A percentile compares a stretch with the other conserved stretches of the same genome.
phyloP scores from a whole-genome alignment of 2,797 vertebrate genomes.

The Erethizon dorsatum region DNA sequence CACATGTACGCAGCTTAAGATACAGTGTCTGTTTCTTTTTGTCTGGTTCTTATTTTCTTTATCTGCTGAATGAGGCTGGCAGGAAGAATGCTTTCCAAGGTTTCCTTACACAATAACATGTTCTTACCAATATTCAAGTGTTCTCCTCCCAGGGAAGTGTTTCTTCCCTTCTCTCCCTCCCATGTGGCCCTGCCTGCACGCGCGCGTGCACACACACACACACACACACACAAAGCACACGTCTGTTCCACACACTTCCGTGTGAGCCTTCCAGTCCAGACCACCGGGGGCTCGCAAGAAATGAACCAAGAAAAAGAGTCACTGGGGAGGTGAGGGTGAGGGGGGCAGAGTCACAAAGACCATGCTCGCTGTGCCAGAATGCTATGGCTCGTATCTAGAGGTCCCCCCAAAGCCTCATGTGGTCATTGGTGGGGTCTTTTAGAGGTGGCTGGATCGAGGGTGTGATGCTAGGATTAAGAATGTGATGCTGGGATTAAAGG shows the following conservation, averaged over 20 bases:
- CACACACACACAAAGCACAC: too few relatives aligned
- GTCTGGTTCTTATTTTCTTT: not conserved
- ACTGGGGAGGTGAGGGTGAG: not conserved
- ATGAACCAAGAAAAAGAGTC: not conserved
- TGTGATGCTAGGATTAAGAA: not conserved
- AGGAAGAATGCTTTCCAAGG: not conserved
- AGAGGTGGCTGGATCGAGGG: not conserved
- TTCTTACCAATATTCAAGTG: not conserved
- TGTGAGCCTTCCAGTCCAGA: not conserved
- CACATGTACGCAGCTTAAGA: not conserved
- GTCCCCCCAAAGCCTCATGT: not conserved
- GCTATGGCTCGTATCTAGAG: not conserved
- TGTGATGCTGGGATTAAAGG: not conserved
- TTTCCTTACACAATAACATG: not conserved
- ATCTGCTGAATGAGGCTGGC: not conserved
- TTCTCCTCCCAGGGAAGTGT: not conserved
- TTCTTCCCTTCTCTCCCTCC: not conserved
- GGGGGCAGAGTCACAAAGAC: not conserved
- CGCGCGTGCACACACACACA: too few relatives aligned
- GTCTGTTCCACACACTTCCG: not conserved
- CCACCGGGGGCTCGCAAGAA: not conserved
- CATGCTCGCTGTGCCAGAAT: not conserved
- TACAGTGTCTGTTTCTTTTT: not conserved
- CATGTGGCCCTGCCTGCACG: rapidly evolving
- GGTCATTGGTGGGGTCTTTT: not conserved